phyloP scores from a whole-genome alignment of 1,140 invertebrate species.

The Lutraria rhynchaena region DNA sequence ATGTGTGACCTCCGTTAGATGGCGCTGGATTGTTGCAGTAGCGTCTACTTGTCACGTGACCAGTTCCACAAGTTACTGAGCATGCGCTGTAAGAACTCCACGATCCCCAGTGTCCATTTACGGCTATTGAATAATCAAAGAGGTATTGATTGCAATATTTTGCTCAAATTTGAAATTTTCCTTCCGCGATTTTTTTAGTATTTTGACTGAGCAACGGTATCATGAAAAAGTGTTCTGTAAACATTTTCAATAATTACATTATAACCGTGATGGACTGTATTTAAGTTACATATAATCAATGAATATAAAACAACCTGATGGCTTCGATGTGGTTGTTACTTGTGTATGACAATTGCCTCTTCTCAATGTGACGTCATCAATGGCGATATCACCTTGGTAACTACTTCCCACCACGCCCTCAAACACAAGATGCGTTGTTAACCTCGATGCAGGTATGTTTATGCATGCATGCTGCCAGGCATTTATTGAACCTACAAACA shows the following conservation, averaged over 20 bases:
- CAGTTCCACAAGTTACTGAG: slow-evolving; percentile 86
- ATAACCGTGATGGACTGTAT: too few species aligned
- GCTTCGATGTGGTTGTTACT: too few species aligned
- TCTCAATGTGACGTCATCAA: slow-evolving; percentile 16
- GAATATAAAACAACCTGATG: too few species aligned
- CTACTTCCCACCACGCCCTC: neutral
- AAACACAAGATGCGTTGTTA: neutral
- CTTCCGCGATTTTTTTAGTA: too few species aligned
- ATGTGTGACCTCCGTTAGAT: neutral
- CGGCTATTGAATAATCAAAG: too few species aligned
- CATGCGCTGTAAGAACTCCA: slow-evolving; percentile 78
- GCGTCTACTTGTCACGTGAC: slow-evolving; percentile 84
- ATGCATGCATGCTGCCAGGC: slow-evolving; percentile 4
- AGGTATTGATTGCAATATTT: too few species aligned
- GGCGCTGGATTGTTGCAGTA: slow-evolving; percentile 81
- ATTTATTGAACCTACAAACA: too few species aligned
- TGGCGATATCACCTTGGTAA: slow-evolving; percentile 13
- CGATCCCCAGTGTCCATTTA: slow-evolving; percentile 7
- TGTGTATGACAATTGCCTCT: neutral
- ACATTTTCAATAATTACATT: too few species aligned
- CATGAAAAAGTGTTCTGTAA: too few species aligned
- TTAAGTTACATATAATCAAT: too few species aligned
- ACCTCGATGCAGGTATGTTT: neutral
- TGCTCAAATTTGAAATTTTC: too few species aligned
- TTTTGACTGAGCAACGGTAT: too few species aligned